Evolutionary conservation across 1,140 invertebrate genomes (phyloP), one percentile per base, ranked within the genome.

Genomic region (Zophobas morio): DNA sequence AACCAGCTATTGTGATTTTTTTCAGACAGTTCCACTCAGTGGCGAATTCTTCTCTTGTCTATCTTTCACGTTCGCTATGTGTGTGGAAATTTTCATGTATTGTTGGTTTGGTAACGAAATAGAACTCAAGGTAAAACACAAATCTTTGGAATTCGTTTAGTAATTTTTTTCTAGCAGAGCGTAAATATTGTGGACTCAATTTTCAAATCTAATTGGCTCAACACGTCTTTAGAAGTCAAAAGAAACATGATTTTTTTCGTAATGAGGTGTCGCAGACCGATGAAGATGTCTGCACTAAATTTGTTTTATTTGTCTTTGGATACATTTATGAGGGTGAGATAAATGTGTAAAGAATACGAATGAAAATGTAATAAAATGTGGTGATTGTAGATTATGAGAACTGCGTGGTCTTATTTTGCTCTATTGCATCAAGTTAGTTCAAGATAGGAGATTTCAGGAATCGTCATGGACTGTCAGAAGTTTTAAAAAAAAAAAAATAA

Each of bases 91-190:
- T 51, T 51, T 51, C 20, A 51, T 51, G 49, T 51, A 51, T 51
- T 51, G 49, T 20, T 51, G 49, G 49, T 51, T 51, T 51, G 49
- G 49, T 2, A 51, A 51, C n/a, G 49, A 51, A 51, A 20, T 51
- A 2, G 49, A 51, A 0, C 6, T 51, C n/a, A 51, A 51, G n/a
- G 49, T 51, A 51, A 46, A 46, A 46, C 20, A 20, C 20, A 20
- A 0, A 20, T 20, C 20, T 20, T 20, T 20, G 20, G 20, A 20
- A 20, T 20, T 20, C 20, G 20, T 20, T 20, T 20, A 20, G 20
- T 20, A 20, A 20, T 20, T 20, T 20, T 20, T 0, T 20, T 20
- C 20, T 20, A 20, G 20, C 20, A 20, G 20, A 20, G 20, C 20
- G 20, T 20, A 20, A 20, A 20, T 20, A 20, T 20, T 20, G 20